Base-by-base conservation (phyloP, 2,113 vertebrate genomes). In the zebrafish (Danio rerio) region DNA sequence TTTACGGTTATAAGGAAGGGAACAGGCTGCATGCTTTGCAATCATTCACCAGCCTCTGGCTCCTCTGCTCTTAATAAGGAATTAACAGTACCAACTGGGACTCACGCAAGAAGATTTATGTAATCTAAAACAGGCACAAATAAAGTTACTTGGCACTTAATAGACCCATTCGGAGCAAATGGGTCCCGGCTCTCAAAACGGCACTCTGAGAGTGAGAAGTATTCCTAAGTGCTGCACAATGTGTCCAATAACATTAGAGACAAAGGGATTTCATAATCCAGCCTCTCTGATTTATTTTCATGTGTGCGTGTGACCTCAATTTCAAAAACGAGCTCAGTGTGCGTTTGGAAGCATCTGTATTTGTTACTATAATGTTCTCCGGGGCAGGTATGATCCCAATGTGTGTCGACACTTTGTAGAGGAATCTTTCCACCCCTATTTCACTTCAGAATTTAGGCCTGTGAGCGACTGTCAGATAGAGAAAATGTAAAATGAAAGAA, bases 71-170 rank as follows among this genome's bases (percentile, higher is more conserved):
- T 83, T 85, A 80, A 81, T 63, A 79, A 84, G 76, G 15, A 70
- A 81, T 82, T 68, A 85, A 78, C 65, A 78, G 50, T 78, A 77
- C 49, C 68, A 63, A 62, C 68, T 81, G 80, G 69, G 56, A 73
- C 56, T 45, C 20, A 42, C 16, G 12, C 55, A 72, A 58, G 5
- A 80, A 18, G 69, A 73, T 81, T 71, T 81, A 72, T 73, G 59
- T 81, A 42, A 73, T 72, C 9, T 73, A 53, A 73, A 81, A 73
- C 47, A 49, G 69, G 69, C 80, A 72, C 45, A 81, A 73, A 73
- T 81, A 81, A 73, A 81, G 80, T 81, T 81, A 81, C 80, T 20
- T 72, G 80, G 47, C 21, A 81, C 69, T 50, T 73, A 63, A 81
- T 73, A 16, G 69, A 63, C 45, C 15, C 16, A 62, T 63, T 52